phyloP scores from a whole-genome alignment of 2,113 vertebrate species.

The Grus americana region DNA sequence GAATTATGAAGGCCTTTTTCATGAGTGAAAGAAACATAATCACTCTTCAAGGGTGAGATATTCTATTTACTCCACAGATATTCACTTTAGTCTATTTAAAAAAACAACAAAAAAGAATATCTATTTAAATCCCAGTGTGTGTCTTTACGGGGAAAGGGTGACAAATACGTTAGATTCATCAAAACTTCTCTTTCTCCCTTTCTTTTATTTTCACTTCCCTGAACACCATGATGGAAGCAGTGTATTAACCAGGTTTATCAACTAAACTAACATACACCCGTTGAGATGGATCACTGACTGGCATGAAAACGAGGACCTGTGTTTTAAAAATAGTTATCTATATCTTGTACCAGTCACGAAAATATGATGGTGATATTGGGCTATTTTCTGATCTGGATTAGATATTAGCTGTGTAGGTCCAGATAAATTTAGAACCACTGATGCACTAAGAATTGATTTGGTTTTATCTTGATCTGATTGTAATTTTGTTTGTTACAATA shows the following conservation, averaged over 20 bases:
- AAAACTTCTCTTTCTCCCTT: neutral
- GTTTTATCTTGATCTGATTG: neutral
- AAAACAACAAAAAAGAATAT: neutral
- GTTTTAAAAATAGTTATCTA: neutral
- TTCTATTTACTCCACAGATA: constrained; percentile 21
- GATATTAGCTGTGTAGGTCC: neutral
- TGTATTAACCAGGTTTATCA: neutral
- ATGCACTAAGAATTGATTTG: neutral
- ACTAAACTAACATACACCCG: neutral
- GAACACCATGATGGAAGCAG: neutral
- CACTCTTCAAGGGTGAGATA: constrained; percentile 39
- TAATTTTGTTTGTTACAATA: neutral
- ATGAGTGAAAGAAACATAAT: constrained; percentile 53
- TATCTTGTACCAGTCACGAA: neutral
- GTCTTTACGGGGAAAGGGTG: neutral
- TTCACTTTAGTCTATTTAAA: constrained; percentile 1
- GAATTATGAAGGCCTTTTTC: constrained; percentile 50
- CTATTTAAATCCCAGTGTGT: neutral
- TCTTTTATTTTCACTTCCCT: neutral
- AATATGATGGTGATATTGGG: neutral
- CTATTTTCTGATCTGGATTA: neutral
- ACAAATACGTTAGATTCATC: neutral
- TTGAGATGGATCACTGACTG: neutral
- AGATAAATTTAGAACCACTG: neutral
- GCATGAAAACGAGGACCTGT: neutral